Evolutionary conservation across 2,888 invertebrate genomes (phyloP).

Genomic region (Cataglyphis altisquamis): DNA sequence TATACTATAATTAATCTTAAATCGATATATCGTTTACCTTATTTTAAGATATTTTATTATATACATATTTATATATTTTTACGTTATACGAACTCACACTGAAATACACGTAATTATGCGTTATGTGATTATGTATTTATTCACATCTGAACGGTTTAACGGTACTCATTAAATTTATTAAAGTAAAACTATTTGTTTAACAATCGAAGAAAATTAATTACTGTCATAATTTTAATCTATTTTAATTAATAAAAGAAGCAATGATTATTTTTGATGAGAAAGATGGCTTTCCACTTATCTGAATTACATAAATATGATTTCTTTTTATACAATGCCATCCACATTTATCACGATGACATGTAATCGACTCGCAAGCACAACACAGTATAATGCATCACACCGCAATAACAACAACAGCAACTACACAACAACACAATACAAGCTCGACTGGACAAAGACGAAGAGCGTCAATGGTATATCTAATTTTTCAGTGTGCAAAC

Average conservation of each 20-base stretch:
- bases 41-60: constrained; percentile 29
- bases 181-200: not conserved
- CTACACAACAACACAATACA: constrained; percentile 33
- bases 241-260: not conserved
- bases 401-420: constrained; percentile 26
- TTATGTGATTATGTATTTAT: not conserved
- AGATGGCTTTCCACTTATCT: not conserved
- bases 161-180: not conserved
- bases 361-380: not conserved
- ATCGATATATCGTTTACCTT: not conserved
- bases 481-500: constrained; percentile 89
- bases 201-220: not conserved
- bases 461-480: constrained; percentile 69
- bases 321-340: not conserved
- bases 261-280: not conserved
- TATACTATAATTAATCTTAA: not conserved
- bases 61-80: not conserved
- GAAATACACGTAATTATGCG: not conserved
- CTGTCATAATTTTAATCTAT: not conserved
- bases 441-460: constrained; percentile 1
- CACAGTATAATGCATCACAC: constrained; percentile 14
- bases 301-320: not conserved
- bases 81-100: not conserved
- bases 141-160: not conserved
- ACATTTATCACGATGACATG: not conserved